These are phyloP conservation scores for Podarcis muralis DNA, from an alignment of 2,113 vertebrate species.

Conservation along the genomic window DNA sequence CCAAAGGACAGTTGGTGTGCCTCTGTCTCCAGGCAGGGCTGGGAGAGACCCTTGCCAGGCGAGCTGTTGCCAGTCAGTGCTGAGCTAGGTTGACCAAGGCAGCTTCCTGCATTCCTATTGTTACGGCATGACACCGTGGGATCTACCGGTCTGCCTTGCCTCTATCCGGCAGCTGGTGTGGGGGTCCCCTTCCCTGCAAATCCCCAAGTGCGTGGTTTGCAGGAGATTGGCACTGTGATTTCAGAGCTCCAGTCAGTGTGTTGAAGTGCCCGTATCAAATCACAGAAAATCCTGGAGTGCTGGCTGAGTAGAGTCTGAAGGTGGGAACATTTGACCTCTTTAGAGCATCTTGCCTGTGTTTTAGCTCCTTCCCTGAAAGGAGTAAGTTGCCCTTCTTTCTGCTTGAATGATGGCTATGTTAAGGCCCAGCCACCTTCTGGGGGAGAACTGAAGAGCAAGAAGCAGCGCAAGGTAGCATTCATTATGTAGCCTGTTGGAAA, in stretches of 20 bases:
- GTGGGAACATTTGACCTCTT: background rate
- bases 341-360: background rate
- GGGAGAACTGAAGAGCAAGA: background rate
- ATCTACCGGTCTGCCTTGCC: background rate
- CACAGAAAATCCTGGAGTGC: background rate
- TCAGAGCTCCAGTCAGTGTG: background rate
- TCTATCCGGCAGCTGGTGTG: too few relatives aligned
- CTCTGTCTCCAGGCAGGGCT: too few relatives aligned
- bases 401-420: background rate
- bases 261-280: background rate
- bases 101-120: too few relatives aligned
- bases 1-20: too few relatives aligned
- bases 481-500: background rate
- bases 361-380: background rate
- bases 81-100: too few relatives aligned
- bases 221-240: background rate
- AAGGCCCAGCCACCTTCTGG: background rate
- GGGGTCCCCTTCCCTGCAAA: background rate
- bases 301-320: background rate
- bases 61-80: too few relatives aligned
- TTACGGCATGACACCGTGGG: background rate
- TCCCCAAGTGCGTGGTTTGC: background rate
- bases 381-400: background rate
- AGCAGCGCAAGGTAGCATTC: background rate
- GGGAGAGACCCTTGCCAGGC: too few relatives aligned